Evolutionary conservation across 2,888 invertebrate species (phyloP).

Genomic region (Thalpophila matura): DNA sequence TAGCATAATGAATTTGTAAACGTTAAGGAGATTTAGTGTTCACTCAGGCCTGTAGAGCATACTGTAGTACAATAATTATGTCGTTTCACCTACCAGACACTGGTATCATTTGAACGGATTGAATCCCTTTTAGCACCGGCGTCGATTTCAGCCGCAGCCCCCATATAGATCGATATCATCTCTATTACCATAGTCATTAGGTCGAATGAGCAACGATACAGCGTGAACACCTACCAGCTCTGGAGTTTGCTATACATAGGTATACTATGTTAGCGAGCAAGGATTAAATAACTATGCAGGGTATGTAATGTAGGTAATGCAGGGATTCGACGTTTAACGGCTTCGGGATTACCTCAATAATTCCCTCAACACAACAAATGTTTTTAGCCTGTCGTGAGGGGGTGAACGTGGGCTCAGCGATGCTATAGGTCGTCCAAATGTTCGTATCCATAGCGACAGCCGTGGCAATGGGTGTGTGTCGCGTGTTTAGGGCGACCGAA

Average conservation of each 20-base stretch:
- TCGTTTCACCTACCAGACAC: conserved; percentile 77
- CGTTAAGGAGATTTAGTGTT: conserved; percentile 33
- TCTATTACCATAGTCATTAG: conserved; percentile 79
- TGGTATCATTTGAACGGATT: conserved; percentile 80
- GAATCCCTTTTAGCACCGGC: conserved; percentile 82
- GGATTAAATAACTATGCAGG: conserved; percentile 88
- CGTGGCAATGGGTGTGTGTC: conserved; percentile 63
- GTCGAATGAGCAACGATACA: conserved; percentile 73
- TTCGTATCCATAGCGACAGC: conserved; percentile 66
- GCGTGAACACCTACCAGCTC: conserved; percentile 66
- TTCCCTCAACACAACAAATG: conserved; percentile 88
- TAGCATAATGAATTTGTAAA: conserved; percentile 41
- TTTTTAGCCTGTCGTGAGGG: conserved; percentile 79
- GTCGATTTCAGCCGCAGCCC: conserved; percentile 75
- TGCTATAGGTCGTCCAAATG: conserved; percentile 70
- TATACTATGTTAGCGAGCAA: conserved; percentile 79
- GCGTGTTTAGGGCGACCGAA: conserved; percentile 77
- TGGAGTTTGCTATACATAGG: conserved; percentile 70
- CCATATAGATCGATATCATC: conserved; percentile 75
- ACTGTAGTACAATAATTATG: conserved; percentile 74
- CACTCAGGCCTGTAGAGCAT: conserved; percentile 54
- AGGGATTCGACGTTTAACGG: conserved; percentile 88
- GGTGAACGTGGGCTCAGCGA: conserved; percentile 58
- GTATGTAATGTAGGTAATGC: conserved; percentile 89
- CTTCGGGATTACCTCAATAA: conserved; percentile 89